Conservation (phyloP, 2,797 vertebrate species). For the Gastrophryne carolinensis region DNA sequence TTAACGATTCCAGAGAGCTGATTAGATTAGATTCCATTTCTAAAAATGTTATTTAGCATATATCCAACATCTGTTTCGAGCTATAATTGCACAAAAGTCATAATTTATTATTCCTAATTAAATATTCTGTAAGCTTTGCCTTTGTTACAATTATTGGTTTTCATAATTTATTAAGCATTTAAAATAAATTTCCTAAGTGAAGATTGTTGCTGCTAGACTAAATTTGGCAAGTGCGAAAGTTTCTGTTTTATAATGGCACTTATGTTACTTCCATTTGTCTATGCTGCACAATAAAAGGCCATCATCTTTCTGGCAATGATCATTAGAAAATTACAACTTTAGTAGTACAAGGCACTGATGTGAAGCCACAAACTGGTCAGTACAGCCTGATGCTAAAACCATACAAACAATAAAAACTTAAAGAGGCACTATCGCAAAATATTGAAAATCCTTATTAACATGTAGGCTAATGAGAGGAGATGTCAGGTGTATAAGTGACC, state of each 20-base stretch:
- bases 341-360: not conserved
- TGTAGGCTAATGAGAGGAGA: no score
- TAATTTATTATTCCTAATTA: not conserved
- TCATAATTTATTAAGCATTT: slow-evolving; percentile 26
- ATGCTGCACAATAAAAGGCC: not conserved
- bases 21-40: no score
- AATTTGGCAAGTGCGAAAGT: not conserved
- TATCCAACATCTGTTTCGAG: not conserved
- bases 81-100: not conserved
- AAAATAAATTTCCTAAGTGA: slow-evolving; percentile 13
- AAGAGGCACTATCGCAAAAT: no score
- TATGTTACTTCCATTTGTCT: slow-evolving; percentile 12
- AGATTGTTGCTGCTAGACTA: slow-evolving; percentile 7
- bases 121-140: no score
- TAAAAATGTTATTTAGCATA: no score
- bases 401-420: no score
- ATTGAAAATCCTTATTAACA: no score
- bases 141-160: slow-evolving; percentile 1
- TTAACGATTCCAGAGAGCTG: no score
- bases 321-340: not conserved
- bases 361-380: not conserved
- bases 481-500: no score
- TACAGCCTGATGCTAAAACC: no score
- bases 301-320: not conserved
- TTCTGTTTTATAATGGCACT: not conserved